Conservation (phyloP, 1,140 invertebrate species). For the Zaprionus ornatus region DNA sequence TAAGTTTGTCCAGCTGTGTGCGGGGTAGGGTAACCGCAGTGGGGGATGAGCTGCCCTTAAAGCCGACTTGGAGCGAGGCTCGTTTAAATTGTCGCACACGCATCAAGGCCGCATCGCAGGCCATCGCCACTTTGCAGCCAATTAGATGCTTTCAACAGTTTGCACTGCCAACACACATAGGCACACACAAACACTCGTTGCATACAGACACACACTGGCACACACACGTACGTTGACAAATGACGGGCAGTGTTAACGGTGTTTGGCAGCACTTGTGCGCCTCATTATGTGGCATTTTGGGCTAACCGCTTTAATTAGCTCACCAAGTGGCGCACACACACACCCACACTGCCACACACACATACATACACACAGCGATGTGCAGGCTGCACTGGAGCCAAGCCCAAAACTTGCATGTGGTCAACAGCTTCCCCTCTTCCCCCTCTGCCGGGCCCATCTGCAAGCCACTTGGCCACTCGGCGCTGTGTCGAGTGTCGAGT, state of each 20-base stretch:
- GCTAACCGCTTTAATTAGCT: conserved; percentile 80
- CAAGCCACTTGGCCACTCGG: conserved; percentile 60
- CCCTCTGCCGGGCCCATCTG: conserved; percentile 6
- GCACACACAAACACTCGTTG: conserved; percentile 19
- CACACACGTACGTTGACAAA: conserved; percentile 65
- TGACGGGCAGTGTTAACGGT: conserved; percentile 78
- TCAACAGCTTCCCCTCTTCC: conserved; percentile 15
- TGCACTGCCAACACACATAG: conserved; percentile 13
- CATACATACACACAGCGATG: not conserved
- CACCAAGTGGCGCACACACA: conserved; percentile 37
- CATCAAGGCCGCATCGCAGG: conserved; percentile 59
- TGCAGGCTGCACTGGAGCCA: conserved; percentile 46
- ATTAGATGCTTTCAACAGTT: conserved; percentile 76
- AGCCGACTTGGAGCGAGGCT: conserved; percentile 17
- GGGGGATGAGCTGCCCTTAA: conserved; percentile 6
- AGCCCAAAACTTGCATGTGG: conserved; percentile 57
- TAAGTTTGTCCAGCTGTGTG: conserved; percentile 43
- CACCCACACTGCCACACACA: conserved; percentile 35
- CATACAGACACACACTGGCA: conserved; percentile 10
- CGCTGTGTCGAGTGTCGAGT: conserved; percentile 45
- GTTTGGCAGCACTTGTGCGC: conserved; percentile 80
- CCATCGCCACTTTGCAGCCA: conserved; percentile 72
- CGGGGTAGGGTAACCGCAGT: not conserved
- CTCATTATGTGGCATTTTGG: conserved; percentile 80
- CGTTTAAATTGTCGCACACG: conserved; percentile 50